Evolutionary conservation across 2,797 vertebrate species (phyloP).

Genomic region (Allobates femoralis): DNA sequence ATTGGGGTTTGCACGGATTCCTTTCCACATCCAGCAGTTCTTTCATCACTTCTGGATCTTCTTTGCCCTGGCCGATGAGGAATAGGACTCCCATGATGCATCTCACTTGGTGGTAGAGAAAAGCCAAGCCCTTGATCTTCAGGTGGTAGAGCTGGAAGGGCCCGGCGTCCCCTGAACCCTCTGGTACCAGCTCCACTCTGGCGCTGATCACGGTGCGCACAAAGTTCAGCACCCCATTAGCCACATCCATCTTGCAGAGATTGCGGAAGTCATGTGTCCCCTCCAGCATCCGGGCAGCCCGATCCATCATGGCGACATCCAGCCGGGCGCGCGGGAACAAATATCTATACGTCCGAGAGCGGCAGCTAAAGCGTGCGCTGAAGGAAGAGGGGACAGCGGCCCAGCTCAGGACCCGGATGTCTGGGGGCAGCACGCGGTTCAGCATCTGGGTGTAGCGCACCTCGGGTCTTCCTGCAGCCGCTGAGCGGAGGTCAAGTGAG

Average conservation of each 20-base stretch:
- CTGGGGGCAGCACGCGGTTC: constrained; percentile 88
- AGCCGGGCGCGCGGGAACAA: constrained; percentile 87
- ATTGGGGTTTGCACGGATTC: constrained; percentile 93
- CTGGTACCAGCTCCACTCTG: constrained; percentile 72
- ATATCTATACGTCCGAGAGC: constrained; percentile 90
- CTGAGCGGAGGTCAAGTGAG: constrained; percentile 91
- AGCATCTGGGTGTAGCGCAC: constrained; percentile 92
- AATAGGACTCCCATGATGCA: constrained; percentile 97
- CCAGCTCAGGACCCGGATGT: constrained; percentile 90
- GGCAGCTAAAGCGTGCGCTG: constrained; percentile 94
- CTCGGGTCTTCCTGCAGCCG: constrained; percentile 74
- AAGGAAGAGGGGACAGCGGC: constrained; percentile 81
- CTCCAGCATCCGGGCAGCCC: constrained; percentile 85
- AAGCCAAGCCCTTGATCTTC: constrained; percentile 89
- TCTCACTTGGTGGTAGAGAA: constrained; percentile 97
- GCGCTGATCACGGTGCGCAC: constrained; percentile 89
- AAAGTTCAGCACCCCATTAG: constrained; percentile 92
- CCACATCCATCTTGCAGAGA: constrained; percentile 97
- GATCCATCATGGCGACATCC: constrained; percentile 84
- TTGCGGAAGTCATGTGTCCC: constrained; percentile 96
- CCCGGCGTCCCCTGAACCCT: constrained; percentile 49
- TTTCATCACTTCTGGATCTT: constrained; percentile 83
- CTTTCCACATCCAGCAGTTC: constrained; percentile 88
- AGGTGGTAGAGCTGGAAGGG: constrained; percentile 85
- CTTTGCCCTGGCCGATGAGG: constrained; percentile 90